Percentiles rank a stretch among this genome's conserved stretches.
phyloP scores from a whole-genome alignment of 2,113 vertebrate species.

The Hippolais icterina region DNA sequence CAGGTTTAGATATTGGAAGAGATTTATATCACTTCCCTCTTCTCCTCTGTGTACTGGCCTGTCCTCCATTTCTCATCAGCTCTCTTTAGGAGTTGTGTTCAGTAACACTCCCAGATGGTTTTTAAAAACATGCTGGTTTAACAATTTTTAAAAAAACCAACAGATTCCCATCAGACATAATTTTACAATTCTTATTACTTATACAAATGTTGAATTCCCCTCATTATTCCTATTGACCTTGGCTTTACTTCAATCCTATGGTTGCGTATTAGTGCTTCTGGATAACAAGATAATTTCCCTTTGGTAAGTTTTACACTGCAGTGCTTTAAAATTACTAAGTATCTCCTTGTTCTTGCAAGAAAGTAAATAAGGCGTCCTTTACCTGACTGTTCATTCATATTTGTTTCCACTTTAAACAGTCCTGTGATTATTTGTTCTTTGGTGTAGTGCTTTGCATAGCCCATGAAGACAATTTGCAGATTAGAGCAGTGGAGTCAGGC shows the following conservation, averaged over 20 bases:
- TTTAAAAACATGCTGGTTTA: constrained; percentile 45
- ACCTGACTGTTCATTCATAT: neutral
- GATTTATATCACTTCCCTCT: neutral
- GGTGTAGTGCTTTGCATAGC: neutral
- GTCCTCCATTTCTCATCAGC: neutral
- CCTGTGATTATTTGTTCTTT: neutral
- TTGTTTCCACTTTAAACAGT: constrained; percentile 29
- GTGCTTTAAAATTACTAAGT: constrained; percentile 38
- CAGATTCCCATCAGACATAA: constrained; percentile 59
- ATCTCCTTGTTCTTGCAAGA: constrained; percentile 27
- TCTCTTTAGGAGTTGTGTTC: neutral
- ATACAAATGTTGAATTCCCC: constrained; percentile 53
- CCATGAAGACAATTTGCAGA: neutral
- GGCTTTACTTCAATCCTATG: constrained; percentile 55
- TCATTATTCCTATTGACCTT: constrained; percentile 65
- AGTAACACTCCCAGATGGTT: neutral
- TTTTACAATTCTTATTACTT: constrained; percentile 50
- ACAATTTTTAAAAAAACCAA: constrained; percentile 6
- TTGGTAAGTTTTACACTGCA: constrained; percentile 32
- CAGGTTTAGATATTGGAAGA: neutral
- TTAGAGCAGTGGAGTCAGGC: neutral
- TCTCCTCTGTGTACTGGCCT: neutral
- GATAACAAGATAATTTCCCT: constrained; percentile 49
- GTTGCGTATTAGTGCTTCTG: constrained; percentile 53
- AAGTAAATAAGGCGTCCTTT: constrained; percentile 43